Evolutionary conservation across 2,888 invertebrate species (phyloP), one percentile per base, ranked within the genome.

Genomic region (Cheilosia scutellata): DNA sequence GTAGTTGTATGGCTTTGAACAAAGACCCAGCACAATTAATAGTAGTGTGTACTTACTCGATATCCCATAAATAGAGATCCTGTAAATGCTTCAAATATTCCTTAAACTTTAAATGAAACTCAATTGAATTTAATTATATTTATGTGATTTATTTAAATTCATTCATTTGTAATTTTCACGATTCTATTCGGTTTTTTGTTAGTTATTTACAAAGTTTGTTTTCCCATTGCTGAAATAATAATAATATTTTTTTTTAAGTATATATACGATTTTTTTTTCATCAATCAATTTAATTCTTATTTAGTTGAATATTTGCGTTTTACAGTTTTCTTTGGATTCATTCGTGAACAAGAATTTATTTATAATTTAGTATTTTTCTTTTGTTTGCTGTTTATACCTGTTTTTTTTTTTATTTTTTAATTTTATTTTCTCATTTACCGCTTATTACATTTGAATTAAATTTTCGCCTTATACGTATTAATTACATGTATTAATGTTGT

Each of bases 121-220:
- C 4, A 27, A 25, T 11, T 13, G 5, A 51, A 13, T 72, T 60
- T 76, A 31, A 57, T 82, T 76, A 66, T 82, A 86, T 76, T 82
- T 76, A 76, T 70, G 70, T 86, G 78, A 86, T 86, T 82, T 76
- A 86, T 86, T 86, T 76, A 82, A 82, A 86, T 75, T 84, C 63
- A 82, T 80, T 60, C 58, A 62, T 63, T 68, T 60, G 51, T 71
- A 66, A 65, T 65, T 79, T 68, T 82, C 49, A 76, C 80, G 80
- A 77, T 70, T 75, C 11, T 70, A 58, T 75, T 65, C 57, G 57
- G 55, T 68, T 74, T 49, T 58, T 65, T 55, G 11, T 62, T 29
- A 71, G 53, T 16, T 84, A 79, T 80, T 75, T 84, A 80, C 79
- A 83, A 57, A 51, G 53, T 75, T 63, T 57, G 3, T 37, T 71